Percentiles rank a stretch among this genome's conserved stretches.
Conservation (phyloP, 2,113 vertebrate species). For the Podarcis raffonei region DNA sequence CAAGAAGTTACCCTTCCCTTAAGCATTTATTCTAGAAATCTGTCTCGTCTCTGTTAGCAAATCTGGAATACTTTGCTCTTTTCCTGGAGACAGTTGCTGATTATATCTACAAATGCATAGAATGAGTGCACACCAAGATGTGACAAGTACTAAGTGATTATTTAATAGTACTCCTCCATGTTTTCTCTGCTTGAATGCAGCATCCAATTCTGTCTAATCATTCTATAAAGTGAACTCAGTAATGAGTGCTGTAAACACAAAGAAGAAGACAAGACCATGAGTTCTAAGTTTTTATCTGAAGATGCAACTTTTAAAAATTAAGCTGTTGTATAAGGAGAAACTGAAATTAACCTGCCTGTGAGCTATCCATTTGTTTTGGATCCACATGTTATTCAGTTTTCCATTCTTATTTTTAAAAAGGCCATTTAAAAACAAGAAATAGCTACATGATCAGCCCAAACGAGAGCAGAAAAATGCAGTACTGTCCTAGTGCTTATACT, state of each 20-base stretch:
- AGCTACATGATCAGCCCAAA: neutral
- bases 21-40: neutral
- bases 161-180: slow-evolving; percentile 18
- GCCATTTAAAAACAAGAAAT: neutral
- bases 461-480: neutral
- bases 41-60: neutral
- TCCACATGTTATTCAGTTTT: neutral
- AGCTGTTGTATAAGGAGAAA: neutral
- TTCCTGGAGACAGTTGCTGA: slow-evolving; percentile 6
- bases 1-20: neutral
- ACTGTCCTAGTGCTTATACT: neutral
- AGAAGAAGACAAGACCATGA: slow-evolving; percentile 28
- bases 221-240: neutral
- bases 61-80: neutral
- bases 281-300: slow-evolving; percentile 48
- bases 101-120: slow-evolving; percentile 37
- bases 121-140: slow-evolving; percentile 20
- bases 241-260: slow-evolving; percentile 51
- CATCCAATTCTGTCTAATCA: slow-evolving; percentile 15
- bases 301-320: slow-evolving; percentile 54
- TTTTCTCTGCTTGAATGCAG: slow-evolving; percentile 38
- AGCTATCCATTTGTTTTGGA: neutral
- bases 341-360: slow-evolving; percentile 10
- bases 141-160: slow-evolving; percentile 8
- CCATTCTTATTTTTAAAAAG: neutral